phyloP scores from a whole-genome alignment of 2,113 vertebrate genomes.

The Girardinichthys multiradiatus region DNA sequence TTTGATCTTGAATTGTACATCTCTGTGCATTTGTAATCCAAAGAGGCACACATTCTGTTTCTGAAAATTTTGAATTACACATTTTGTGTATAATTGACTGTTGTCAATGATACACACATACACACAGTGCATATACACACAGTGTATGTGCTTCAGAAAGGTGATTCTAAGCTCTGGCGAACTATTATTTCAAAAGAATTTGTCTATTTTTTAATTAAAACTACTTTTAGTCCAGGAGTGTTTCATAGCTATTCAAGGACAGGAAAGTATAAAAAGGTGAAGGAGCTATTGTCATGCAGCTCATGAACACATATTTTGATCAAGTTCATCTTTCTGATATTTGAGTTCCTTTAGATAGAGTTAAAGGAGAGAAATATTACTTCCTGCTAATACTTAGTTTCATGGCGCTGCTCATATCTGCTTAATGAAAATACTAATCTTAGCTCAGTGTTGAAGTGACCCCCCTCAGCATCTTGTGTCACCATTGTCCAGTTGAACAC shows the following conservation, averaged over 20 bases:
- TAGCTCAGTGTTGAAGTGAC: slow-evolving; percentile 9
- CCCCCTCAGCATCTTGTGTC: background rate
- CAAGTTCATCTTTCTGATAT: slow-evolving; percentile 60
- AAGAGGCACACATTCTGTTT: slow-evolving; percentile 12
- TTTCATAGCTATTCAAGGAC: slow-evolving; percentile 46
- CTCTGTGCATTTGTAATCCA: background rate
- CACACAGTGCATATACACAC: too few species aligned
- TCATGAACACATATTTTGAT: slow-evolving; percentile 72
- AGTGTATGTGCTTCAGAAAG: slow-evolving; percentile 3
- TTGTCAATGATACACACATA: too few species aligned
- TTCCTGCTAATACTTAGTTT: slow-evolving; percentile 16
- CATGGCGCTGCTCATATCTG: slow-evolving; percentile 25
- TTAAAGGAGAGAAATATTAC: slow-evolving; percentile 11
- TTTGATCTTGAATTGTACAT: slow-evolving; percentile 11
- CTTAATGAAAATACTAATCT: slow-evolving; percentile 42
- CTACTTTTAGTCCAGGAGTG: slow-evolving; percentile 50
- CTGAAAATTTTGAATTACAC: slow-evolving; percentile 6
- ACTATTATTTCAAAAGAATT: slow-evolving; percentile 51
- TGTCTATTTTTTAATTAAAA: slow-evolving; percentile 58
- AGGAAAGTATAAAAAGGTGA: slow-evolving; percentile 52
- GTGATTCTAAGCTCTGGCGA: slow-evolving; percentile 21
- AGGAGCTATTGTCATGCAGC: slow-evolving; percentile 52
- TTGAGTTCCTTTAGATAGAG: slow-evolving; percentile 39
- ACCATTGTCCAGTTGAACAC: background rate
- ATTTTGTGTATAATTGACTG: slow-evolving; percentile 2